Conservation (phyloP, 2,888 invertebrate genomes). For the Cancer borealis region DNA sequence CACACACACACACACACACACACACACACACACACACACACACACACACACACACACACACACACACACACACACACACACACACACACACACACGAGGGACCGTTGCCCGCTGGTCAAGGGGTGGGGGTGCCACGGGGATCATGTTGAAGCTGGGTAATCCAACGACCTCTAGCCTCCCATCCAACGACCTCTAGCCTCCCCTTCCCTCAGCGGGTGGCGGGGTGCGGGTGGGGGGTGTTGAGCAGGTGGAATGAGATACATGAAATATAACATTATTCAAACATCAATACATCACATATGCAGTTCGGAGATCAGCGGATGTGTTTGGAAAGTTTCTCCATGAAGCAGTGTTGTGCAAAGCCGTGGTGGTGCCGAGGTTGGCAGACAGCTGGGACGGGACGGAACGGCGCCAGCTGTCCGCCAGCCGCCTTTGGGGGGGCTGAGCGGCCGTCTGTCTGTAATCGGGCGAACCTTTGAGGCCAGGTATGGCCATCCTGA, state of each 20-base stretch:
- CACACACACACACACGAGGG: not conserved
- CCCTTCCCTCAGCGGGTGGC: not conserved
- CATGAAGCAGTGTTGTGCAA: not conserved
- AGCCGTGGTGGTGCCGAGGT: not conserved
- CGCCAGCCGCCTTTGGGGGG: not conserved
- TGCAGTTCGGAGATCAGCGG: not conserved
- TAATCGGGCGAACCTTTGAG: not conserved
- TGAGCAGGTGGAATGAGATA: not conserved
- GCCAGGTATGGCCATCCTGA: not conserved
- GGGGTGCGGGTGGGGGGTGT: not conserved
- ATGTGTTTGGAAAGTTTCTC: conserved; percentile 1
- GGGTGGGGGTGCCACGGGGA: not conserved
- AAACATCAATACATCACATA: not conserved
- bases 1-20: not conserved
- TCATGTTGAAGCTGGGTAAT: not conserved
- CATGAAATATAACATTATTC: not conserved
- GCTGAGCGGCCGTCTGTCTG: not conserved
- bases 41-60: conserved; percentile 3
- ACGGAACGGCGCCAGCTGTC: conserved; percentile 11
- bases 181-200: not conserved
- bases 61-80: conserved; percentile 12
- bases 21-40: not conserved
- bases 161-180: not conserved
- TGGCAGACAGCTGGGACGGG: conserved; percentile 20
- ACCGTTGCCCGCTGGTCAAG: conserved; percentile 1